Evolutionary conservation across 2,797 vertebrate genomes (phyloP), one percentile per base, ranked within the genome.

Genomic region (Craterocephalus amniculus): DNA sequence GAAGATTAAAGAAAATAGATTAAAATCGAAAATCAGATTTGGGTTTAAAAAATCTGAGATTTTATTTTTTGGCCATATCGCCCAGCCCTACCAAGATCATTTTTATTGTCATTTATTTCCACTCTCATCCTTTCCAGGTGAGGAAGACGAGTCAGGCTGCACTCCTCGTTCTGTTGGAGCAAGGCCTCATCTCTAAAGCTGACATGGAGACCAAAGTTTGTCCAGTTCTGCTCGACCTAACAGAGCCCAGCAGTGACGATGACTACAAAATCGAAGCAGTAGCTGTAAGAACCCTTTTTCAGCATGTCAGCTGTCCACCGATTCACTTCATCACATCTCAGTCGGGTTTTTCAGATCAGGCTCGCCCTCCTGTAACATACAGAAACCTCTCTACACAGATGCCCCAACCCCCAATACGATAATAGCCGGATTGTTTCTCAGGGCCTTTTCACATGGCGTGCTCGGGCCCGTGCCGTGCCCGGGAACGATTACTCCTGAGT

Each of bases 71-170:
- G n/a, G n/a, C n/a, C n/a, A n/a, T n/a, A n/a, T n/a, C n/a, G n/a
- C n/a, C n/a, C n/a, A n/a, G n/a, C n/a, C n/a, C 56, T 4, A 22
- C 7, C 0, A 31, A 2, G 26, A 38, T 7, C 18, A n/a, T 38
- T 56, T 1, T 0, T 12, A 20, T 43, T 2, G 29, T n/a, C 6
- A 34, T 22, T 18, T 27, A 27, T 26, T n/a, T 62, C 8, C 4
- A 7, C 9, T 8, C 38, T 14, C 0, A 8, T 63, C 0, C 58
- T 81, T 57, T 78, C 26, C 63, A 97, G 97, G 97, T 97, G 74
- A 94, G 97, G 81, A 97, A 98, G 88, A 96, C 96, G 52, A 97
- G 96, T 81, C 96, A 96, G 88, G 97, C 97, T 74, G 96, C 95
- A 0, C 88, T 98, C 66, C 93, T 96, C 14, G 95, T 96, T 64